Base-by-base conservation (phyloP, 1,140 invertebrate genomes). In the Penaeus indicus region DNA sequence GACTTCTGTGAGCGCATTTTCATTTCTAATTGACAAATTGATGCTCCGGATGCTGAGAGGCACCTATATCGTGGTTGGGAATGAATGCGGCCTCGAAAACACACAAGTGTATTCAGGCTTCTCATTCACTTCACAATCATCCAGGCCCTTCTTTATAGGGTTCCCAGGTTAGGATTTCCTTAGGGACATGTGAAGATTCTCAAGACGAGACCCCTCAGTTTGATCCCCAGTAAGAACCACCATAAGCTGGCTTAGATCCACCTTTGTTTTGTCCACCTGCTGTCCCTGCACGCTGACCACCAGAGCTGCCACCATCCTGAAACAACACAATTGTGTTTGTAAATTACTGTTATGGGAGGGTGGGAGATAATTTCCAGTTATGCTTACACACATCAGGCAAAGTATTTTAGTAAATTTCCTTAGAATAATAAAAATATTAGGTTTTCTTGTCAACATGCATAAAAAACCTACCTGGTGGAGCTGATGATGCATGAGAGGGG, bases 401-500 rank as follows among this genome's bases (percentile, higher is more conserved):
- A 8, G 2, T 54, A 54, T 1, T 54, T 11, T 54, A 2, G 54
- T 13, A 54, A 11, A 54, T 54, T 54, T 54, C 54, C 54, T 54
- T 54, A 54, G 7, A 54, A 5, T 54, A 54, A 54, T 54, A 16
- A 54, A 54, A 54, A 54, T 11, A 54, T 13, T 16, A 54, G 54
- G 54, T 54, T 54, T 54, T 54, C 54, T 13, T 54, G 5, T 54
- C 54, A 0, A 54, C 54, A 54, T 67, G 32, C 19, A 78, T 81
- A 82, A 75, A 92, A 93, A 91, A 81, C 90, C 91, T 93, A 95
- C 95, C 94, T 95, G 95, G 93, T 96, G 96, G 90, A 96, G 92
- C 64, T 95, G 95, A 91, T 96, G 96, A 93, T 96, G 96, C 93
- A 96, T 95, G 90, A 95, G 92, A 84, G 93, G 94, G 27, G 94